These are phyloP conservation scores for Phymanthus crucifer DNA, from an alignment of 92 coral and sea anemone genomes.

Conservation along the genomic window DNA sequence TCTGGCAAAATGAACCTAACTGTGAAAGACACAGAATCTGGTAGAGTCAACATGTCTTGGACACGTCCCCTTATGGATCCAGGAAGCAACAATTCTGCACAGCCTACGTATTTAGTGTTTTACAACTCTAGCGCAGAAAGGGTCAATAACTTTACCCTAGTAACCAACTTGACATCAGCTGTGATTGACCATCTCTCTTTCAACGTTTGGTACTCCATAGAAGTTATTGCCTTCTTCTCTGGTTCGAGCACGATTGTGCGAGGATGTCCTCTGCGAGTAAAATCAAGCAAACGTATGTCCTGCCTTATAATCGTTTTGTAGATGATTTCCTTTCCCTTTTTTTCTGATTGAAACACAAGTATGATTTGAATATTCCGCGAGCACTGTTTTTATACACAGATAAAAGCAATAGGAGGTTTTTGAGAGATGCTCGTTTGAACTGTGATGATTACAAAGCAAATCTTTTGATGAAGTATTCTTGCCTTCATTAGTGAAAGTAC, in stretches of 20 bases:
- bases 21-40: background rate
- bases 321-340: background rate
- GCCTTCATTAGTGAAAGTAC: background rate
- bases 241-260: background rate
- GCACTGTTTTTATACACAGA: too few species aligned
- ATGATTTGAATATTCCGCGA: background rate
- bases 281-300: background rate
- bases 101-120: background rate
- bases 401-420: too few species aligned
- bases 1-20: background rate
- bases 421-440: background rate
- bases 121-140: background rate
- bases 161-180: constrained; percentile 1
- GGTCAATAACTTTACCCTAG: background rate
- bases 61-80: background rate
- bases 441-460: too few species aligned
- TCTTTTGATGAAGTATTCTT: too few species aligned
- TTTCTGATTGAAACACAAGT: background rate
- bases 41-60: constrained; percentile 2
- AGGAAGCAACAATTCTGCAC: background rate
- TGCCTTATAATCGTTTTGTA: background rate
- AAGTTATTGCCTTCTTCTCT: background rate
- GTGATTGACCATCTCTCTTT: background rate
- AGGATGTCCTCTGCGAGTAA: background rate
- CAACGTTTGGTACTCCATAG: background rate